These are phyloP conservation scores for Panzeria rudis DNA, from an alignment of 2,888 invertebrate species.

Conservation along the genomic window DNA sequence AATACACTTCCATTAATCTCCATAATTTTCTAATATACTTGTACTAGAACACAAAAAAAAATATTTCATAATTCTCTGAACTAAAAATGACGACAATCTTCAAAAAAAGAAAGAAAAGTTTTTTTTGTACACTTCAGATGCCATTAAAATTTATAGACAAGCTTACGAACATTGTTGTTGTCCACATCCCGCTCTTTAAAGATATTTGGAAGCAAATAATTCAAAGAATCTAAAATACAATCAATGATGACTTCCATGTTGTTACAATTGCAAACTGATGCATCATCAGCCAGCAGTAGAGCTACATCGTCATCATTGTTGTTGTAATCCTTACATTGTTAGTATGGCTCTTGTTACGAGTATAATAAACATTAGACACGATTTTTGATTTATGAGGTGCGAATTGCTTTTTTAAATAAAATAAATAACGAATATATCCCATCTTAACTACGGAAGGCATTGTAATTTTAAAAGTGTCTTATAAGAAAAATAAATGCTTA, in stretches of 20 bases:
- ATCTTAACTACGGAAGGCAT: slow-evolving; percentile 34
- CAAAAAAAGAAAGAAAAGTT: neutral
- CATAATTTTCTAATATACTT: too few relatives aligned
- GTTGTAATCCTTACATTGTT: slow-evolving; percentile 23
- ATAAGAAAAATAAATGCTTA: too few relatives aligned
- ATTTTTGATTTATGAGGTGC: slow-evolving; percentile 84
- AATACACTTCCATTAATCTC: too few relatives aligned
- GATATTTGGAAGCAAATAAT: neutral
- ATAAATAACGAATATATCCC: slow-evolving; percentile 76
- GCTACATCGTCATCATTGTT: slow-evolving; percentile 37
- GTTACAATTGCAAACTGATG: slow-evolving; percentile 46
- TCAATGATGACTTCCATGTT: slow-evolving; percentile 16
- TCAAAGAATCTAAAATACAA: slow-evolving; percentile 1
- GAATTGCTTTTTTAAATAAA: slow-evolving; percentile 78
- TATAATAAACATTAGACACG: slow-evolving; percentile 80
- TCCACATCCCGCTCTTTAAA: neutral
- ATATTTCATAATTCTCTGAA: too few relatives aligned
- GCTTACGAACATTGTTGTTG: slow-evolving; percentile 29
- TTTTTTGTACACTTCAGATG: neutral
- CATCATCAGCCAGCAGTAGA: slow-evolving; percentile 20
- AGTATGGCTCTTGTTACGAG: slow-evolving; percentile 7
- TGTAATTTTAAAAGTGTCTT: slow-evolving; percentile 2
- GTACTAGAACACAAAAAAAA: too few relatives aligned
- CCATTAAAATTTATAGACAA: slow-evolving; percentile 14
- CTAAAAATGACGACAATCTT: neutral